These are phyloP conservation scores for Rhynchomys soricoides DNA, from an alignment of 2,113 vertebrate species.

Conservation along the genomic window DNA sequence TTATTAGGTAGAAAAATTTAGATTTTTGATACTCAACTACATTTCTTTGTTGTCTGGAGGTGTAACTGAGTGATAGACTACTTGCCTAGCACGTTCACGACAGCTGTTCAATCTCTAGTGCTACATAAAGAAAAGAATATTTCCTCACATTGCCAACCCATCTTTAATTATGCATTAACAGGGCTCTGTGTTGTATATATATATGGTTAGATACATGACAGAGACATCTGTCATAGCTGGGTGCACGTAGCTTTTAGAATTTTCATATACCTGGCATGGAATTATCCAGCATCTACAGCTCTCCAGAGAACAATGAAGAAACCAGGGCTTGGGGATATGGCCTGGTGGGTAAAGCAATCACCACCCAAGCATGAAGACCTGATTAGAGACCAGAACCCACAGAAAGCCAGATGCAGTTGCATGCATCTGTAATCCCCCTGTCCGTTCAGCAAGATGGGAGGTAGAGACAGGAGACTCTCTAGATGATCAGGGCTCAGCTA, in stretches of 20 bases:
- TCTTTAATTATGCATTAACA: neutral
- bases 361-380: neutral
- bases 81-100: neutral
- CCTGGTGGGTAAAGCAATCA: neutral
- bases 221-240: neutral
- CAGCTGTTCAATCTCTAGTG: neutral
- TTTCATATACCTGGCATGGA: neutral
- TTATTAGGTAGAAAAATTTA: constrained; percentile 1
- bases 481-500: neutral
- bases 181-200: neutral
- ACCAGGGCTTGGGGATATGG: neutral
- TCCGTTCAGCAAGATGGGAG: neutral
- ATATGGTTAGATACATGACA: neutral
- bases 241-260: neutral
- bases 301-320: neutral
- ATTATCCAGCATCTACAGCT: neutral
- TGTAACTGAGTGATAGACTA: neutral
- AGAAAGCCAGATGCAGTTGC: too few relatives aligned
- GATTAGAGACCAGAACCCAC: neutral
- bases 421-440: too few relatives aligned
- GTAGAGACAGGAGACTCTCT: neutral
- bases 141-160: neutral
- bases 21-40: neutral
- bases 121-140: neutral
- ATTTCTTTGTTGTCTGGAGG: neutral